Conservation (phyloP, 2,797 vertebrate genomes). For the Cyprinodon diabolis region DNA sequence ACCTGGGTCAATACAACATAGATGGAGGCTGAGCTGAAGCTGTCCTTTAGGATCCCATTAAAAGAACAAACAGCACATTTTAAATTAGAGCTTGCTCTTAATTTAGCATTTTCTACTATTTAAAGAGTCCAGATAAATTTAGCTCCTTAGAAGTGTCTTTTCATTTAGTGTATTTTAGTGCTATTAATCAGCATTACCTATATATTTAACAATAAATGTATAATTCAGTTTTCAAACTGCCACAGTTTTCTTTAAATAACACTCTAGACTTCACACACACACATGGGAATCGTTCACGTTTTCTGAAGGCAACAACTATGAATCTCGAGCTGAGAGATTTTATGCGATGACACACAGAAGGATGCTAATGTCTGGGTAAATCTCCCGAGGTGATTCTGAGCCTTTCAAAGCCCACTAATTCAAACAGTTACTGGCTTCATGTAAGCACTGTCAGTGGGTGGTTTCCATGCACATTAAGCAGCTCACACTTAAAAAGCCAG, state of each 20-base stretch:
- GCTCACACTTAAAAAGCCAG: conserved; percentile 12
- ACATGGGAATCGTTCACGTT: neutral
- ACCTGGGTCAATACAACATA: neutral
- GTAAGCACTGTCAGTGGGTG: conserved; percentile 6
- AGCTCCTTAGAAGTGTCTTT: neutral
- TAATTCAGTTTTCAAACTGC: neutral
- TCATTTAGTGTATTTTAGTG: neutral
- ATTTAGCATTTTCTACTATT: neutral
- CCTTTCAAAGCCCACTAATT: conserved; percentile 15
- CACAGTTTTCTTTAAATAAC: neutral
- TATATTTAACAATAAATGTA: neutral
- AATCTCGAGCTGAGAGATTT: conserved; percentile 5
- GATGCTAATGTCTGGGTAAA: neutral
- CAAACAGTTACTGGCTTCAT: neutral
- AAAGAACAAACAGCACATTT: neutral
- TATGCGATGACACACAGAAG: conserved; percentile 11
- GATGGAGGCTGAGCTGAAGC: neutral
- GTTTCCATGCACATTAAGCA: conserved; percentile 3
- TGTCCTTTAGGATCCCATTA: neutral
- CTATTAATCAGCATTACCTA: neutral
- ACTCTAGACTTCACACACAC: neutral
- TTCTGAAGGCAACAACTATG: conserved; percentile 1
- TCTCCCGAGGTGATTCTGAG: conserved; percentile 8
- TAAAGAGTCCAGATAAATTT: neutral
- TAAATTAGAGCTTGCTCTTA: neutral